phyloP scores from a whole-genome alignment of 2,113 vertebrate species.

The Equus przewalskii region DNA sequence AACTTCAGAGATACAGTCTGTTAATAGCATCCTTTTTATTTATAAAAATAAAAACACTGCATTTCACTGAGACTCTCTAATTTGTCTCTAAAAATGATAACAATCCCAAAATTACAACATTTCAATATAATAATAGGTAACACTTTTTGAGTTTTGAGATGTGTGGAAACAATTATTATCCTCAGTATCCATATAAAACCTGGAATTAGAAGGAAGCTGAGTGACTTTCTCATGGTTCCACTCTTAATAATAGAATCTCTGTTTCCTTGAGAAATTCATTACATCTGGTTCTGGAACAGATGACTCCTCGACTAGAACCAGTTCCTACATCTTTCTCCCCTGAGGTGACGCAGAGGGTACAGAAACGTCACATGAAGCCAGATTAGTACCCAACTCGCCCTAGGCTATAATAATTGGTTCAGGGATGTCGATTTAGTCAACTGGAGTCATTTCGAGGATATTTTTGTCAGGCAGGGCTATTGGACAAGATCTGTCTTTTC shows the following conservation, averaged over 20 bases:
- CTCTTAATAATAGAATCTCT: background rate
- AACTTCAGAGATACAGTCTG: background rate
- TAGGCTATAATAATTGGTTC: background rate
- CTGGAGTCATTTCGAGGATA: background rate
- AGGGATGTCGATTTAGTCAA: background rate
- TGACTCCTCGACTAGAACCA: background rate
- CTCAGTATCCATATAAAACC: background rate
- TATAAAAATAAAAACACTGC: background rate
- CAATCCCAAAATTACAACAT: background rate
- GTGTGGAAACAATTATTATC: background rate
- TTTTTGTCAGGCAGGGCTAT: background rate
- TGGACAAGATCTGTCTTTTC: background rate
- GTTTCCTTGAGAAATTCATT: background rate
- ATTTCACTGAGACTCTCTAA: background rate
- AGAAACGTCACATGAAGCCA: background rate
- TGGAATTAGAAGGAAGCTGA: background rate
- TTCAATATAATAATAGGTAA: conserved; percentile 10
- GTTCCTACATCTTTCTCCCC: background rate
- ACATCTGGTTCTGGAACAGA: background rate
- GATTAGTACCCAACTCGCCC: background rate
- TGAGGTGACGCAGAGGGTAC: too few species aligned
- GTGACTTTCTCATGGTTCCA: background rate
- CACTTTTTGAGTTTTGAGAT: background rate
- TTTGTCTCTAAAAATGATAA: background rate
- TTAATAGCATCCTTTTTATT: background rate